Evolutionary conservation across 1,140 invertebrate genomes (phyloP), one percentile per base, ranked within the genome.

Genomic region (Tetramorium simillimum): DNA sequence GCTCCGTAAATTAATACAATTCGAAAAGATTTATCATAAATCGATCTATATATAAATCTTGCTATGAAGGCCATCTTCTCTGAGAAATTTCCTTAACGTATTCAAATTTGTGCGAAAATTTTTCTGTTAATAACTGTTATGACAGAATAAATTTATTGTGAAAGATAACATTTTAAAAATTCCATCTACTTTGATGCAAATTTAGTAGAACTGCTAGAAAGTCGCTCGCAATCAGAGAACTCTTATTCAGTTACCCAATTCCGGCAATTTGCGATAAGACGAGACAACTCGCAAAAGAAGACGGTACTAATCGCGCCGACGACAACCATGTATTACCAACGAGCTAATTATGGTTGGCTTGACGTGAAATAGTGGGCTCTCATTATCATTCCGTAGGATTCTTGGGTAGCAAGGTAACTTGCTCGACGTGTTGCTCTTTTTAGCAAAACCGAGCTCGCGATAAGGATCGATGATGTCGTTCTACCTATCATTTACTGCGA

Each of bases 291-390:
- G 60, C 12, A 67, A 88, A 89, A 92, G 85, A 91, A 89, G 82
- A 86, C 63, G 60, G 63, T 9, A 56, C 88, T 92, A 89, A 91
- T 92, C 86, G 88, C 77, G 10, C 51, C 60, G 89, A 88, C 90
- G 88, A 90, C 88, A 92, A 93, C 90, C 88, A 69, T 67, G 65
- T 46, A 93, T 93, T 92, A 92, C 84, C 49, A 85, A 63, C 65
- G 65, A 72, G 69, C 86, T 93, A 92, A 93, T 93, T 93, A 90
- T 51, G 86, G 87, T 89, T 88, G 72, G 72, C 86, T 91, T 85
- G 90, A 88, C 89, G 87, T 88, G 88, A 81, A 43, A 87, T 87
- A 91, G 75, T 70, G 63, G 28, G 58, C 87, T 75, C 56, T 91
- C 80, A 92, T 93, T 91, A 93, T 92, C 88, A 85, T 85, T 81